A percentile compares a stretch with the other conserved stretches of the same genome.
These are phyloP conservation scores for Aleiodes alternator DNA, from an alignment of 2,888 invertebrate species.

Conservation along the genomic window DNA sequence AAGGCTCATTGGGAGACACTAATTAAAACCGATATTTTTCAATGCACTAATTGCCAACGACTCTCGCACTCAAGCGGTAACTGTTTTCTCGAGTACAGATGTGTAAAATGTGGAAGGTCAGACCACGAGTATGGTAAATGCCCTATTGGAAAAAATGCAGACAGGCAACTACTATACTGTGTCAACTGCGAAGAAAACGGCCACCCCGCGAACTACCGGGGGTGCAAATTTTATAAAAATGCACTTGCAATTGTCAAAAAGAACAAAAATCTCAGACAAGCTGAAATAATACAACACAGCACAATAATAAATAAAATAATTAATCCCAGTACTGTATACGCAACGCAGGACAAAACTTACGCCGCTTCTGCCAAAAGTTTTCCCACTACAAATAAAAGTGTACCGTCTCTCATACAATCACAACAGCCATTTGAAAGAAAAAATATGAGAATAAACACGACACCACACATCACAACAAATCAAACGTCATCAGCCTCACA, in stretches of 20 bases:
- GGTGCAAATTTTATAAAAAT: slow-evolving; percentile 42
- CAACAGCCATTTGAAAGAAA: no score
- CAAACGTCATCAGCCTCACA: no score
- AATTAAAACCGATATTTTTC: slow-evolving; percentile 26
- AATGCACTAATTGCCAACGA: slow-evolving; percentile 44
- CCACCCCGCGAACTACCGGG: slow-evolving; percentile 49
- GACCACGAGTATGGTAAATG: slow-evolving; percentile 26
- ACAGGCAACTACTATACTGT: slow-evolving; percentile 34
- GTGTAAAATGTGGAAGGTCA: slow-evolving; percentile 37
- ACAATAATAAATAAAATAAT: not conserved
- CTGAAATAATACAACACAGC: not conserved
- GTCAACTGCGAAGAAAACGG: slow-evolving; percentile 41
- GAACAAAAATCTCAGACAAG: not conserved
- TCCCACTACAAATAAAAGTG: no score
- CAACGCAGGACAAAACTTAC: no score
- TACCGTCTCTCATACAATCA: no score
- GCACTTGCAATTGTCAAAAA: not conserved
- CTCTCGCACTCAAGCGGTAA: slow-evolving; percentile 35
- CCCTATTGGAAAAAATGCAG: not conserved
- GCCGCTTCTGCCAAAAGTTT: no score
- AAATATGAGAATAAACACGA: no score
- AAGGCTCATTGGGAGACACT: slow-evolving; percentile 37
- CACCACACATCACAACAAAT: no score
- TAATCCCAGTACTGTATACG: no score
- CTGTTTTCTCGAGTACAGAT: slow-evolving; percentile 22